Percentiles rank a stretch among this genome's conserved stretches.
Evolutionary conservation across 2,888 invertebrate genomes (phyloP).

Genomic region (Drosophila emarginata): DNA sequence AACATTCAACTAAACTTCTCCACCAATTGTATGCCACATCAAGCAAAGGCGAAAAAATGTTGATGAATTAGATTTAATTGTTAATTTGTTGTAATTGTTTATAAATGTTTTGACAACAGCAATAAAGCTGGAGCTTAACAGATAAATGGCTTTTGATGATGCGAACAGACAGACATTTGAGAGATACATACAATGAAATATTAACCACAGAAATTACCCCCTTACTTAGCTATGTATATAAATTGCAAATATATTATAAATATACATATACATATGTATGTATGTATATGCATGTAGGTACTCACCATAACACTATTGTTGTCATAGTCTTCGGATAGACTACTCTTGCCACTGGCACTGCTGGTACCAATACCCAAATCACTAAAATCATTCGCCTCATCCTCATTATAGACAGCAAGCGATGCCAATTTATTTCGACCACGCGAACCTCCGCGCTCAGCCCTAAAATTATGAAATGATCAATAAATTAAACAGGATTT

Average conservation of each 20-base stretch:
- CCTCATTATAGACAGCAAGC: slow-evolving; percentile 89
- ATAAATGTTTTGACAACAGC: slow-evolving; percentile 50
- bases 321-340: slow-evolving; percentile 86
- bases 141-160: slow-evolving; percentile 22
- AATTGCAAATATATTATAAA: no score
- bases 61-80: slow-evolving; percentile 57
- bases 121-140: slow-evolving; percentile 15
- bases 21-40: slow-evolving; percentile 34
- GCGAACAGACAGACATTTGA: slow-evolving; percentile 13
- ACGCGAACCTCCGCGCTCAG: slow-evolving; percentile 82
- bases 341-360: slow-evolving; percentile 85
- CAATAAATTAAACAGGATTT: not conserved
- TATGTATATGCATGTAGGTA: slow-evolving; percentile 43
- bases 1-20: no score
- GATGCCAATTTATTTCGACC: slow-evolving; percentile 85
- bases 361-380: slow-evolving; percentile 90
- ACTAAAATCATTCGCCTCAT: slow-evolving; percentile 92
- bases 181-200: slow-evolving; percentile 24
- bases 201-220: slow-evolving; percentile 28
- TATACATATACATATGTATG: not conserved
- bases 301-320: slow-evolving; percentile 86
- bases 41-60: slow-evolving; percentile 22
- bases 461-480: slow-evolving; percentile 48
- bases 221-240: no score
- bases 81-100: slow-evolving; percentile 59